These are phyloP conservation scores for Macaca nemestrina DNA, from an alignment of 2,113 vertebrate species.

Conservation along the genomic window DNA sequence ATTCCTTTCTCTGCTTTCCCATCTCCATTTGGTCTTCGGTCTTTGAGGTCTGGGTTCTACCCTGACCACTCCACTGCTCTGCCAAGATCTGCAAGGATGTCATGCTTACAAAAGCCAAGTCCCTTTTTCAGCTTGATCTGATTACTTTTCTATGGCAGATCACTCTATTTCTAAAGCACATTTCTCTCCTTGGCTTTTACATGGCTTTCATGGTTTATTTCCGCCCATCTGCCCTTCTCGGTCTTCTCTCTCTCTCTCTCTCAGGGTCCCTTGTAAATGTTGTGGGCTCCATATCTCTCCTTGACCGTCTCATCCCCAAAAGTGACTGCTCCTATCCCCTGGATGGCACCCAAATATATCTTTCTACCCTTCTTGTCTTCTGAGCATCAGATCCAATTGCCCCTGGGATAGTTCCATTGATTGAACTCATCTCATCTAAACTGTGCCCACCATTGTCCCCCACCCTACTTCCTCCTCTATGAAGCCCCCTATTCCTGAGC, in stretches of 20 bases:
- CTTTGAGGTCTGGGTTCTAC: background rate
- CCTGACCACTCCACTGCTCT: background rate
- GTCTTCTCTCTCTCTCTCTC: background rate
- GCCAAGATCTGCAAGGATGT: background rate
- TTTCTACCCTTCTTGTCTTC: background rate
- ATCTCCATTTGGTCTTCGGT: background rate
- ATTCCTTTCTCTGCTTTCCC: background rate
- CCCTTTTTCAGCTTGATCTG: background rate
- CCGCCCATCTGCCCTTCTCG: background rate
- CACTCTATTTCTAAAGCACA: background rate
- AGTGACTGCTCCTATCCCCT: background rate
- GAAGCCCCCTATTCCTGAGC: background rate
- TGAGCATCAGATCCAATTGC: background rate
- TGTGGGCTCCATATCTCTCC: background rate
- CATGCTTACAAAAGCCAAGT: background rate
- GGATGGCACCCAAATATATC: background rate
- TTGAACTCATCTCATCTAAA: background rate
- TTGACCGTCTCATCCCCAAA: background rate
- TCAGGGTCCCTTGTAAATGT: background rate
- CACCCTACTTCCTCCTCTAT: fast-evolving
- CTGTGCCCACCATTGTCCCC: fast-evolving
- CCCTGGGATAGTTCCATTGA: background rate
- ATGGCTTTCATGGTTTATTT: background rate
- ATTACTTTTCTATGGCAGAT: background rate
- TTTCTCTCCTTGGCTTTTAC: background rate